Percentiles rank a stretch among this genome's conserved stretches.
Evolutionary conservation across 2,888 invertebrate species (phyloP).

Genomic region (Platycnemis pennipes): DNA sequence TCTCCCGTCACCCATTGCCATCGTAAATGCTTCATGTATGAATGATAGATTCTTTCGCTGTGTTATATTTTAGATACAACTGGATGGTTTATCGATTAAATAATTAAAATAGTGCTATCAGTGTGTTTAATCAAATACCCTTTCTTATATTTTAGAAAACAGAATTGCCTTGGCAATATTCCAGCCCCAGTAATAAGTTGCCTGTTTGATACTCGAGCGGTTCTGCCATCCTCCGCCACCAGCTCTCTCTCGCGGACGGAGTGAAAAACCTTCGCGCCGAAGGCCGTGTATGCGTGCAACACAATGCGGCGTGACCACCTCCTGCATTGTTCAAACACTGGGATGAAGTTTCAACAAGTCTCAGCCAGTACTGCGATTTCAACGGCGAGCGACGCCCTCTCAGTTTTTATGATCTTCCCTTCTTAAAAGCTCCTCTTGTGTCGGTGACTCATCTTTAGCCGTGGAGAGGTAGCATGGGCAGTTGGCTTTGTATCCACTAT

Average conservation of each 20-base stretch:
- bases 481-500: neutral
- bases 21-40: no score
- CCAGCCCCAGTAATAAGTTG: no score
- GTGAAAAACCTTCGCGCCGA: neutral
- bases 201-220: no score
- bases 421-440: neutral
- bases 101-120: no score
- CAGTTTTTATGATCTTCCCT: neutral
- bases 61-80: no score
- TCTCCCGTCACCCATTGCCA: no score
- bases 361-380: neutral
- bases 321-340: neutral
- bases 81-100: no score
- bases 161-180: no score
- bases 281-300: neutral
- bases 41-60: no score
- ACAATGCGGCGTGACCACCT: neutral
- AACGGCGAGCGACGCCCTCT: neutral
- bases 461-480: neutral
- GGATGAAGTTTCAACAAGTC: neutral
- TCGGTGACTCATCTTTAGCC: constrained; percentile 2
- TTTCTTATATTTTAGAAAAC: no score
- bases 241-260: neutral
- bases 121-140: no score
- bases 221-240: neutral